These are phyloP conservation scores for Exephanes ischioxanthus DNA, from an alignment of 2,888 invertebrate species.

Conservation along the genomic window DNA sequence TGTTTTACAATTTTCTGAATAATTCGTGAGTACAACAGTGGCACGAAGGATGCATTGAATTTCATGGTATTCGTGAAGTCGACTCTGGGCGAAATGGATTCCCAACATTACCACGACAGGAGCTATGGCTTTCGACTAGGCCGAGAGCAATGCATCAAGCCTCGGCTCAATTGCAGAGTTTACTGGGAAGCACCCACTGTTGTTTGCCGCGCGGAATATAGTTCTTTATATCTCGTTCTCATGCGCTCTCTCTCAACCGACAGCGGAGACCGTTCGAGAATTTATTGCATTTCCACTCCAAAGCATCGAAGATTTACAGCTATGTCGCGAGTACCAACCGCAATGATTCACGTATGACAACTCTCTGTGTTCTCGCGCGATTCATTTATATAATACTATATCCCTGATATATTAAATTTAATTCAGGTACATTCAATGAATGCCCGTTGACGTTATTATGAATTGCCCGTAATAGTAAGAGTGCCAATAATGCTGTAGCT, in stretches of 20 bases:
- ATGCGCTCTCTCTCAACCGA: slow-evolving; percentile 26
- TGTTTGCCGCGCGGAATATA: slow-evolving; percentile 66
- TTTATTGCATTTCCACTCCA: slow-evolving; percentile 64
- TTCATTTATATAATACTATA: slow-evolving; percentile 36
- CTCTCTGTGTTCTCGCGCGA: neutral
- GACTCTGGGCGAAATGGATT: slow-evolving; percentile 61
- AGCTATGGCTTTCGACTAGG: slow-evolving; percentile 52
- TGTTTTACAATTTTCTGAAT: slow-evolving; percentile 28
- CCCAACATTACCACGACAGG: slow-evolving; percentile 59
- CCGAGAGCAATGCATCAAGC: slow-evolving; percentile 72
- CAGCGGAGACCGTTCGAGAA: slow-evolving; percentile 44
- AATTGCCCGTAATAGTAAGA: neutral
- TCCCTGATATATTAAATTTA: slow-evolving; percentile 22
- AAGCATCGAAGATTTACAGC: slow-evolving; percentile 64
- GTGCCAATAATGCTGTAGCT: slow-evolving; percentile 40
- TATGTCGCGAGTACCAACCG: slow-evolving; percentile 49
- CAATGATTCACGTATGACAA: slow-evolving; percentile 53
- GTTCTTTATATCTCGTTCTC: slow-evolving; percentile 70
- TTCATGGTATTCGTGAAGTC: slow-evolving; percentile 9
- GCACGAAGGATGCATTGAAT: slow-evolving; percentile 26
- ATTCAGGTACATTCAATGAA: slow-evolving; percentile 26
- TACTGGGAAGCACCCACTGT: slow-evolving; percentile 69
- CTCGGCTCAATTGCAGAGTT: slow-evolving; percentile 75
- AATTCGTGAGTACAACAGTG: slow-evolving; percentile 48
- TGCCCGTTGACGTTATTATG: neutral